phyloP scores from a whole-genome alignment of 2,888 invertebrate species.

The Nemotelus nigrinus region DNA sequence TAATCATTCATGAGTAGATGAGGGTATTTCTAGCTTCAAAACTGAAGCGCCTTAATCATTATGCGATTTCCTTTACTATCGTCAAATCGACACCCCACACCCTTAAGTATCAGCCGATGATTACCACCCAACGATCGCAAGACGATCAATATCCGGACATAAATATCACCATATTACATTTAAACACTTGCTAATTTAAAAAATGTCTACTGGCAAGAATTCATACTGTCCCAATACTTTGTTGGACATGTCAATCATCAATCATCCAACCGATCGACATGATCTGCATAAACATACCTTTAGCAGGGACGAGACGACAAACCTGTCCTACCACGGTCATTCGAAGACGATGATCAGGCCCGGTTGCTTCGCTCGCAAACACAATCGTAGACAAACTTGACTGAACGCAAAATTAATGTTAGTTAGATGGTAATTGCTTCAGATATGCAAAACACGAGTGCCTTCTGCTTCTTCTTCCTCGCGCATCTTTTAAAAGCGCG shows the following conservation, averaged over 20 bases:
- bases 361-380: background rate
- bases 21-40: no score
- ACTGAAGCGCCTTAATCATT: no score
- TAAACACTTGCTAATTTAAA: no score
- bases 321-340: conserved; percentile 26
- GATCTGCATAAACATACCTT: conserved; percentile 35
- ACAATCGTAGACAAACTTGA: background rate
- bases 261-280: conserved; percentile 23
- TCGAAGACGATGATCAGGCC: conserved; percentile 12
- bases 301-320: background rate
- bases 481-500: background rate
- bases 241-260: conserved; percentile 26
- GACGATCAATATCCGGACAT: no score
- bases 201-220: background rate
- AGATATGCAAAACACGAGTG: conserved; percentile 44
- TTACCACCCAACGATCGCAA: no score
- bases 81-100: no score
- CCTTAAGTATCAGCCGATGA: no score
- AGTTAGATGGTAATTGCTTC: conserved; percentile 45
- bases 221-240: background rate
- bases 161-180: no score
- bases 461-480: conserved; percentile 1
- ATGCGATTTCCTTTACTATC: no score
- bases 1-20: no score
- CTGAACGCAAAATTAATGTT: conserved; percentile 43